Conservation (phyloP, 1,140 invertebrate genomes). For the Oryctes rhinoceros region DNA sequence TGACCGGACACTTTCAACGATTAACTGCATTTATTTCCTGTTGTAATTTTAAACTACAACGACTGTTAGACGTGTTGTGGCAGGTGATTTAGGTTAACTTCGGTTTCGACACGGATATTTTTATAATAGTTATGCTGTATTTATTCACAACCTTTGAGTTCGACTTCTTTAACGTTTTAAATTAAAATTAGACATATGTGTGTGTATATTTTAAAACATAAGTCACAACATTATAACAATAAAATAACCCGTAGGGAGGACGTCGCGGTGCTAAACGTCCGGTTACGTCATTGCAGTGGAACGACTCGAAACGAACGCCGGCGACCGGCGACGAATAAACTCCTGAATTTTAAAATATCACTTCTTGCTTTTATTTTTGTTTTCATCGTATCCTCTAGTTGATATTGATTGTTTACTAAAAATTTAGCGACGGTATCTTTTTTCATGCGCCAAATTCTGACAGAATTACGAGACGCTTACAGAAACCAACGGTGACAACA, state of each 20-base stretch:
- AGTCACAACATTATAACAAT: constrained; percentile 47
- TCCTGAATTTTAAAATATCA: constrained; percentile 39
- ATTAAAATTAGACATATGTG: constrained; percentile 40
- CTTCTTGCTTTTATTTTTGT: constrained; percentile 20
- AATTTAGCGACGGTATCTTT: background rate
- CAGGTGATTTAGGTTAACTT: constrained; percentile 38
- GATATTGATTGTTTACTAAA: constrained; percentile 15
- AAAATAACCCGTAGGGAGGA: constrained; percentile 46
- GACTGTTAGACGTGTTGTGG: constrained; percentile 34
- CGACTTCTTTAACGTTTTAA: constrained; percentile 34
- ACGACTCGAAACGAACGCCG: constrained; percentile 41
- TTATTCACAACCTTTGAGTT: constrained; percentile 40
- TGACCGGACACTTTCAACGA: background rate
- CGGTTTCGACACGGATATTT: constrained; percentile 22
- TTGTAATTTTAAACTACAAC: constrained; percentile 40
- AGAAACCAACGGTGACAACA: too few species aligned
- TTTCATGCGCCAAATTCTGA: background rate
- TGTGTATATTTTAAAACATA: constrained; percentile 42
- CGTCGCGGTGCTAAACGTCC: constrained; percentile 46
- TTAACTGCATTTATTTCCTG: constrained; percentile 13
- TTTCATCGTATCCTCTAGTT: constrained; percentile 1
- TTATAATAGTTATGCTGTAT: constrained; percentile 32
- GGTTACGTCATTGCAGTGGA: constrained; percentile 48
- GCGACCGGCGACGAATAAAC: constrained; percentile 42
- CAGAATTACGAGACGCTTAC: background rate